Evolutionary conservation across 2,888 invertebrate species (phyloP).

Genomic region (Cheilosia urbana): DNA sequence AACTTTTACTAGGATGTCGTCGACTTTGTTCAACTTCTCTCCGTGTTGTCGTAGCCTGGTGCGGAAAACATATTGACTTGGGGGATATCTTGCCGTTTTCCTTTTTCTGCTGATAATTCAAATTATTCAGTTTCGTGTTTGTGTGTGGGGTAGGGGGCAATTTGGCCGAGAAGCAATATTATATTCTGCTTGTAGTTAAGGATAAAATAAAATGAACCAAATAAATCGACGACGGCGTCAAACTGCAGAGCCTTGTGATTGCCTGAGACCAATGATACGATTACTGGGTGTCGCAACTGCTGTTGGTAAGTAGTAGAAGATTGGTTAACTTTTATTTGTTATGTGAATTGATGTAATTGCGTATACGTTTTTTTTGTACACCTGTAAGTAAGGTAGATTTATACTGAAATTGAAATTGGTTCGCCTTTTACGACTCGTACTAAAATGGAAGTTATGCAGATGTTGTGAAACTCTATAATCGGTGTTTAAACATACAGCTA

Average conservation of each 20-base stretch:
- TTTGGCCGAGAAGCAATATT: slow-evolving; percentile 51
- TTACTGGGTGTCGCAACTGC: slow-evolving; percentile 83
- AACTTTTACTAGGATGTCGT: slow-evolving; percentile 64
- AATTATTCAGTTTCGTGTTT: slow-evolving; percentile 65
- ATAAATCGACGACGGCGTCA: slow-evolving; percentile 81
- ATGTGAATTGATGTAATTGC: too few relatives aligned
- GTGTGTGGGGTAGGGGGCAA: slow-evolving; percentile 46
- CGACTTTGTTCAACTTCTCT: slow-evolving; percentile 46
- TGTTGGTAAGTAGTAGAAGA: slow-evolving; percentile 80
- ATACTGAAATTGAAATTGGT: too few relatives aligned
- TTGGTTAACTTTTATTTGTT: slow-evolving; percentile 9
- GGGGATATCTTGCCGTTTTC: slow-evolving; percentile 20
- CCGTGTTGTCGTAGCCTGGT: slow-evolving; percentile 46
- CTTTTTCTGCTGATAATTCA: slow-evolving; percentile 65
- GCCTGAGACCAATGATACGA: slow-evolving; percentile 82
- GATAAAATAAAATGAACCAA: slow-evolving; percentile 78
- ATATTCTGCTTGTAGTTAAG: slow-evolving; percentile 77
- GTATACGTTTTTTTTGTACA: too few relatives aligned
- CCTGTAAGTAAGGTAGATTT: too few relatives aligned
- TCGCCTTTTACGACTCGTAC: too few relatives aligned
- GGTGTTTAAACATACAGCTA: too few relatives aligned
- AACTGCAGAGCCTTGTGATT: slow-evolving; percentile 82
- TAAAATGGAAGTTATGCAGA: too few relatives aligned
- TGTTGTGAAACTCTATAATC: too few relatives aligned
- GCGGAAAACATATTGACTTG: slow-evolving; percentile 68